These are phyloP conservation scores for Merops nubicus DNA, from an alignment of 2,113 vertebrate genomes.

Conservation along the genomic window DNA sequence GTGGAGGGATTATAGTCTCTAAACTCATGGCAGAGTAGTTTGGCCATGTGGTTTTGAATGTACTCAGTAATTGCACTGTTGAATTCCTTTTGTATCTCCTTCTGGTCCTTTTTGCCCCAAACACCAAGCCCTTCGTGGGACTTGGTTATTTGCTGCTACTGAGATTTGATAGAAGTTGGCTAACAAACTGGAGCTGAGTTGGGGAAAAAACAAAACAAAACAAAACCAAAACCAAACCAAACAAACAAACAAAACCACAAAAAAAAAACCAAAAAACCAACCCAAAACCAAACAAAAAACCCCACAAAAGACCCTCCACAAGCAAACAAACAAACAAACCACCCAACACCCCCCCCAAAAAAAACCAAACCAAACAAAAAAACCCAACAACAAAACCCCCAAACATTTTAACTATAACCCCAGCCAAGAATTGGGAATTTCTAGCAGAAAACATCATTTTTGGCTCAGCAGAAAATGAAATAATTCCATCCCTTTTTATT, in stretches of 20 bases:
- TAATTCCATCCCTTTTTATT: background rate
- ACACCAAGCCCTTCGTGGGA: background rate
- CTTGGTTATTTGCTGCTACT: background rate
- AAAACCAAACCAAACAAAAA: too few relatives aligned
- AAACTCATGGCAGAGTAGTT: background rate
- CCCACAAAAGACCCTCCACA: too few relatives aligned
- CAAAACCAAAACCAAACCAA: too few relatives aligned
- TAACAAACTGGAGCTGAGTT: background rate
- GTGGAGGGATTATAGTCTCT: background rate
- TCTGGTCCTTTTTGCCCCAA: background rate
- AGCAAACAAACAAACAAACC: too few relatives aligned
- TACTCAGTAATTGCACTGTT: accelerated
- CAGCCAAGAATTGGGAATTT: background rate
- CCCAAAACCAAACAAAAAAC: too few relatives aligned
- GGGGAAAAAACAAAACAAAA: too few relatives aligned
- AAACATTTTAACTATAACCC: background rate
- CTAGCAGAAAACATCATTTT: background rate
- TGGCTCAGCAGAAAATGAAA: background rate
- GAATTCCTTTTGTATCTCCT: background rate
- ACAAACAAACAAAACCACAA: too few relatives aligned
- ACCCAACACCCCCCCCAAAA: too few relatives aligned
- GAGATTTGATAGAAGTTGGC: background rate
- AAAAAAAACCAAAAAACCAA: too few relatives aligned
- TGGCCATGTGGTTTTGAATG: background rate
- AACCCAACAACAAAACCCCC: too few relatives aligned